phyloP scores from a whole-genome alignment of 2,797 vertebrate species.

The Mormyrus hasselquistii region DNA sequence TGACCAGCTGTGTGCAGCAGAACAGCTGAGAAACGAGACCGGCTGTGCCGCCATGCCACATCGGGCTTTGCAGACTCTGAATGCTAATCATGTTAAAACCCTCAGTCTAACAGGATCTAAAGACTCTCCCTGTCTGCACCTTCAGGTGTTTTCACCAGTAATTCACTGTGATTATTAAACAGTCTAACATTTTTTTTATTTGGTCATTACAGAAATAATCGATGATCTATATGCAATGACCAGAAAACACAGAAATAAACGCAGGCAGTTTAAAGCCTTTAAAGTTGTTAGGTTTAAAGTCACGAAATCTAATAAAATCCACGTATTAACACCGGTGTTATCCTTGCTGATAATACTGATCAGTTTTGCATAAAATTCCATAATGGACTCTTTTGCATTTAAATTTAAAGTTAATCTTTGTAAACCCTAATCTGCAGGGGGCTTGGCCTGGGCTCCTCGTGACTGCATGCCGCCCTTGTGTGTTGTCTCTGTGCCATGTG shows the following conservation, averaged over 20 bases:
- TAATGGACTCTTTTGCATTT: neutral
- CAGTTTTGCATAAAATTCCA: neutral
- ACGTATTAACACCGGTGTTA: neutral
- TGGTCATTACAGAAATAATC: neutral
- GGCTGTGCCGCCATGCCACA: neutral
- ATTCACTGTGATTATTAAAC: neutral
- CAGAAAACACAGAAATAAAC: neutral
- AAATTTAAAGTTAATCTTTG: neutral
- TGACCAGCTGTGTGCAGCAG: conserved; percentile 9
- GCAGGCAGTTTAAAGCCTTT: neutral
- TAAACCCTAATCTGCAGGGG: neutral
- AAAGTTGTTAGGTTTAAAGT: neutral
- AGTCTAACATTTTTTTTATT: neutral
- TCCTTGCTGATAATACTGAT: neutral
- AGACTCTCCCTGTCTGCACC: neutral
- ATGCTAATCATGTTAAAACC: neutral
- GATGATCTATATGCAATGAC: neutral
- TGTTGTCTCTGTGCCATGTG: neutral
- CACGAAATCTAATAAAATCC: neutral
- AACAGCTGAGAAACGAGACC: neutral
- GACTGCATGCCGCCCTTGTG: neutral
- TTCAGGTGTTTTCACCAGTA: neutral
- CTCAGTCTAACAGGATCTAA: neutral
- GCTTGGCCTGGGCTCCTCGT: neutral
- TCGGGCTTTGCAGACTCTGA: conserved; percentile 18